Evolutionary conservation across 2,113 vertebrate species (phyloP).

Genomic region (Antennarius striatus): DNA sequence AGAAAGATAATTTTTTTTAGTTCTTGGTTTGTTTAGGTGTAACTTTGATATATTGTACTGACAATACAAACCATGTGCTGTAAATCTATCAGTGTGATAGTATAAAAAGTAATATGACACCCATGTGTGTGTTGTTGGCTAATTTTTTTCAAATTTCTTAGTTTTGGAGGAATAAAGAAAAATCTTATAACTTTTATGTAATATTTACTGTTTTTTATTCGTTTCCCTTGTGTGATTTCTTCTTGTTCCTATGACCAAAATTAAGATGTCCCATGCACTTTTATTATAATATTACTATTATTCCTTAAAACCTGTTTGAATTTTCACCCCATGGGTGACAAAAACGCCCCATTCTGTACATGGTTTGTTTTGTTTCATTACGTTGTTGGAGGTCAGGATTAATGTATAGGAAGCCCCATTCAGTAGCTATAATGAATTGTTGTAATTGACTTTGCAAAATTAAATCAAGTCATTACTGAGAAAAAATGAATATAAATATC

Average conservation of each 20-base stretch:
- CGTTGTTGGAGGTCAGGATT: background rate
- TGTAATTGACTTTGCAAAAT: background rate
- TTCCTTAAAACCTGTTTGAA: background rate
- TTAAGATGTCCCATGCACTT: too few species aligned
- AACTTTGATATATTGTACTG: too few species aligned
- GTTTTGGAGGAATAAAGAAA: too few species aligned
- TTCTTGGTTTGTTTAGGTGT: background rate
- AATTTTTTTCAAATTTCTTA: background rate
- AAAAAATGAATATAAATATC: constrained; percentile 5
- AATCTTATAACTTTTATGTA: background rate
- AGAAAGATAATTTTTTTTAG: too few species aligned
- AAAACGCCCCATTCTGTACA: too few species aligned
- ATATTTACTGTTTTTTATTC: background rate
- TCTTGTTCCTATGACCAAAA: background rate
- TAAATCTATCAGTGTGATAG: background rate
- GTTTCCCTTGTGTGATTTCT: too few species aligned
- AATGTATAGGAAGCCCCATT: background rate
- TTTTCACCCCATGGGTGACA: too few species aligned
- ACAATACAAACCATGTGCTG: background rate
- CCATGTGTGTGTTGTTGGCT: background rate
- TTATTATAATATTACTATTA: background rate
- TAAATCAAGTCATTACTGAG: background rate
- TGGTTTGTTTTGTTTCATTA: background rate
- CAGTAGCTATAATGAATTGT: constrained; percentile 1
- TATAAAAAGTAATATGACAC: background rate